Evolutionary conservation across 2,797 vertebrate species (phyloP).

Genomic region (Hoplostethus mediterraneus): DNA sequence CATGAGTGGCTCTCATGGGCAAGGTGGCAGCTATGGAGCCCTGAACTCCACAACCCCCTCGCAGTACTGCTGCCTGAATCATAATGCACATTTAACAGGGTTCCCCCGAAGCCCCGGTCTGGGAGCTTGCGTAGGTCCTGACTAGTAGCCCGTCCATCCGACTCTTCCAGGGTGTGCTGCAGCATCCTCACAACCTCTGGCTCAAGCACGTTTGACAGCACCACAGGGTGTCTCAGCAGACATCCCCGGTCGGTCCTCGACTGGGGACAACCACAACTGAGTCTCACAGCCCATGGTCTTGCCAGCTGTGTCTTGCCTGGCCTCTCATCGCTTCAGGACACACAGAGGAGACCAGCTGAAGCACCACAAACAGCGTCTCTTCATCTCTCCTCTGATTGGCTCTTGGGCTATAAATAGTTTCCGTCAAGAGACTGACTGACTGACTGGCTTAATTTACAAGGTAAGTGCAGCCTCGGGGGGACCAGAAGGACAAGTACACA

Average conservation of each 20-base stretch:
- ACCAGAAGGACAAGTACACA: slow-evolving; percentile 3
- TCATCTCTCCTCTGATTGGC: slow-evolving; percentile 75
- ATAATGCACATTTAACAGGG: too few relatives aligned
- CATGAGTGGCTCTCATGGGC: too few relatives aligned
- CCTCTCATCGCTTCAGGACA: not conserved
- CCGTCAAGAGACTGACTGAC: slow-evolving; percentile 70
- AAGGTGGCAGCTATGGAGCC: too few relatives aligned
- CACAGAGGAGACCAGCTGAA: slow-evolving; percentile 13
- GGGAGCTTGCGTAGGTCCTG: too few relatives aligned
- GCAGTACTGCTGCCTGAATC: too few relatives aligned
- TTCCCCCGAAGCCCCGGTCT: too few relatives aligned
- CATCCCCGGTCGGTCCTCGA: not conserved
- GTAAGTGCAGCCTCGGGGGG: slow-evolving; percentile 65
- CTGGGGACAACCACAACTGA: not conserved
- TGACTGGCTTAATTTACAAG: slow-evolving; percentile 74
- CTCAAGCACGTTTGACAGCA: not conserved
- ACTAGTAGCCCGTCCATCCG: too few relatives aligned
- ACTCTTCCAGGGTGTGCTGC: not conserved
- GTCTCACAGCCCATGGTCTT: not conserved
- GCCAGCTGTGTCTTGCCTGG: slow-evolving; percentile 33
- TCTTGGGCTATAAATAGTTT: slow-evolving; percentile 74
- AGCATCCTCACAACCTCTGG: not conserved
- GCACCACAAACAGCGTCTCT: slow-evolving; percentile 48
- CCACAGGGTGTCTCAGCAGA: not conserved
- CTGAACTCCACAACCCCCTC: too few relatives aligned